Base-by-base conservation (phyloP, 2,888 invertebrate genomes). In the Spialia ferax region DNA sequence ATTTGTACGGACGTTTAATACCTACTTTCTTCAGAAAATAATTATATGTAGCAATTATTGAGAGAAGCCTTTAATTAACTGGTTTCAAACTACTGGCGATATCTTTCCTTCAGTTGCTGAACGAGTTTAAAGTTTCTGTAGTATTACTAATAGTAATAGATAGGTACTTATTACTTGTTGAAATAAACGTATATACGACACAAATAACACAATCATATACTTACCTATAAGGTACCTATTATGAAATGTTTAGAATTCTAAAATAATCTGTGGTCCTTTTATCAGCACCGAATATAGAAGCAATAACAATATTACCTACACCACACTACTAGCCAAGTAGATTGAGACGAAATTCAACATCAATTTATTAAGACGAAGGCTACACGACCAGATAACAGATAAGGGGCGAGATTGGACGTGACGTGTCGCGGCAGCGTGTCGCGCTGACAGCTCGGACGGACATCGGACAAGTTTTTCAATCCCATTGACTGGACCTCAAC, bases 391-490 rank as follows among this genome's bases (percentile, higher is more conserved):
- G 64, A 59, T 65, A 59, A 26, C 64, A 35, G 64, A 65, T 65
- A 65, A 65, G 64, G 61, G 23, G 64, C 56, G 64, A 64, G 64
- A 64, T 64, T 57, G 48, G 50, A 64, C 57, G 54, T 60, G 59
- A 60, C 42, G 59, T 66, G 60, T 52, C 42, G 60, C 55, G 45
- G 45, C 45, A 45, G 42, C 65, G 65, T 62, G 60, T 68, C 64
- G 54, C 29, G 56, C 56, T 56, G 65, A 62, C 42, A 50, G 42
- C 23, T 55, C 55, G 48, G 69, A 65, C 63, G 56, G 72, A 74
- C 75, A 71, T 72, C 68, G 72, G 74, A 78, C 85, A 75, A 83
- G 82, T 88, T 89, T 88, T 88, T 88, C 80, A 76, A 72, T 77
- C 71, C 84, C 85, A 86, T 86, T 86, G 87, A 86, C 82, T 80